Conservation (phyloP, 2,113 vertebrate species). For the Odobenus rosmarus region DNA sequence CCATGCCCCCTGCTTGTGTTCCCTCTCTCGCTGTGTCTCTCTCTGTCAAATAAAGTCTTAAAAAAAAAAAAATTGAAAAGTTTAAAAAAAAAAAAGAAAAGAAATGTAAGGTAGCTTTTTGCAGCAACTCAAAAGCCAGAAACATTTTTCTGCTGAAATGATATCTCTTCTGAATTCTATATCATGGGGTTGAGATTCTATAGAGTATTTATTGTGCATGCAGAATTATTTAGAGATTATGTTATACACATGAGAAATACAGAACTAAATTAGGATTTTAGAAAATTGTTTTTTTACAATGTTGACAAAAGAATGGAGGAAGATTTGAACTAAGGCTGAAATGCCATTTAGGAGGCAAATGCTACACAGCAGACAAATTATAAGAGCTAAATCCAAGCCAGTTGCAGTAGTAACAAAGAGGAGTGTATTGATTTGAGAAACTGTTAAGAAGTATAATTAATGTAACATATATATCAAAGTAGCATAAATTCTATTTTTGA, state of each 20-base stretch:
- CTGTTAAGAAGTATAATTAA: background rate
- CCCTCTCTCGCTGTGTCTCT: too few species aligned
- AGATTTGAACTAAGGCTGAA: background rate
- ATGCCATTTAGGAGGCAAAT: background rate
- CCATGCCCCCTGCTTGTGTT: too few species aligned
- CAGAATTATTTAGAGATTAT: background rate
- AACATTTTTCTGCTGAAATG: background rate
- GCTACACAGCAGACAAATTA: background rate
- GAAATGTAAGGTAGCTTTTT: background rate
- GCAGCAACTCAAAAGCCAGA: background rate
- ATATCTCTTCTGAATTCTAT: background rate
- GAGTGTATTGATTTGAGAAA: background rate
- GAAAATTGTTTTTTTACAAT: background rate
- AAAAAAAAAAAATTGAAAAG: too few species aligned
- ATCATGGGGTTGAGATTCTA: background rate
- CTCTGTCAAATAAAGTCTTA: too few species aligned
- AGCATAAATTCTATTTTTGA: background rate
- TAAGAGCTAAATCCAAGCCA: background rate
- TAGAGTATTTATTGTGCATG: background rate
- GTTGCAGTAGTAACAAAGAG: background rate
- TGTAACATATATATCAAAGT: background rate
- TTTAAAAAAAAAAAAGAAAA: background rate
- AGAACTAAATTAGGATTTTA: conserved; percentile 15
- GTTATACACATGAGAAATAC: background rate
- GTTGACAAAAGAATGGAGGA: background rate